Base-by-base conservation (phyloP, 37 sponge, comb jelly and placozoan genomes). In the Hormiphora californensis region DNA sequence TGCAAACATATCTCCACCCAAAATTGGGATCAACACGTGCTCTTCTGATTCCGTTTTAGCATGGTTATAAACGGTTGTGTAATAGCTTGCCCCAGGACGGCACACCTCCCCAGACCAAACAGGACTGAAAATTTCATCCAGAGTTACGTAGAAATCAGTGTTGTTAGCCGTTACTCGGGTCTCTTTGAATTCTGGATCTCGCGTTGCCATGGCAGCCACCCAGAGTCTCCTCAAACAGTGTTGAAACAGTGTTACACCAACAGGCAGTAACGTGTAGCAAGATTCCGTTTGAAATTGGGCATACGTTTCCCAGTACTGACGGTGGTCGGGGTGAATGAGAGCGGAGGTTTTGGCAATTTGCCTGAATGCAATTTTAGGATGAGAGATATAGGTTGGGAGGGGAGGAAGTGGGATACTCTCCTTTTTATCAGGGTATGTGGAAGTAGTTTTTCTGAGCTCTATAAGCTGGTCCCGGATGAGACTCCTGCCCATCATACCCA, bases 121-220 rank as follows among this genome's bases (percentile, higher is more conserved):
- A 38, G 81, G 81, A 28, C 46, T 43, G 46, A 73, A 73, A n/a
- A 73, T 73, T 28, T 73, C 81, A 36, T 73, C 81, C 46, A 73
- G 8, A 19, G 81, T 73, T 22, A 73, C 38, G 23, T 73, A 73
- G 25, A 73, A 73, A 23, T 73, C 44, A 41, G 32, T n/a, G 43
- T 73, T 41, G 28, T 73, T 43, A 40, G 81, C 81, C 4, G 39
- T 32, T 22, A 43, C 40, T 46, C 81, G 7, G 9, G 46, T 41
- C 25, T 7, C 9, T n/a, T n/a, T n/a, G n/a, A n/a, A n/a, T n/a
- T n/a, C n/a, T n/a, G n/a, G n/a, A 21, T 73, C 81, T 25, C 17
- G 1, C 1, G 27, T 46, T 40, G 81, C 40, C 9, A 39, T 7
- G n/a, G 43, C 36, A n/a, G 59, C 5, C 8, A 73, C 81, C 81